Evolutionary conservation across 2,888 invertebrate genomes (phyloP), one percentile per base, ranked within the genome.

Genomic region (Metacarcinus magister): DNA sequence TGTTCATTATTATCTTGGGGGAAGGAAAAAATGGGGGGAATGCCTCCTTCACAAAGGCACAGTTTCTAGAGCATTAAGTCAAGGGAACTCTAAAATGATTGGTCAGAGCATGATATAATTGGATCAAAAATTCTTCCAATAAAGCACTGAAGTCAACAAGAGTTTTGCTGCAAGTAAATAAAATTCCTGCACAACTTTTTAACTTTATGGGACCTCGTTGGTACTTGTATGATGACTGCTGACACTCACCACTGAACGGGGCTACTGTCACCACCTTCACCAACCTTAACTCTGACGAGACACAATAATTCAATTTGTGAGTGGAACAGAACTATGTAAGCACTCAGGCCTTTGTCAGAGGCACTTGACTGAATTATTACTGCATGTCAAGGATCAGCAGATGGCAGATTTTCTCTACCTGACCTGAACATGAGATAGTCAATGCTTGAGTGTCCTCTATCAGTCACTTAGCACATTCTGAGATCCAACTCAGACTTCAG

Each of bases 21-120:
- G 92, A 67, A 46, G 54, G 75, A 46, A 82, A 44, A 82, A 93
- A 75, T 44, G 28, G 92, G 93, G 94, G 94, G 92, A 94, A 93
- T 96, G 94, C 96, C 96, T 96, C 96, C 94, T 92, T 96, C 94
- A 96, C 92, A 96, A 96, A 96, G 96, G 96, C 96, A 96, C 96
- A 94, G 75, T 94, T 94, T 96, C 91, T 94, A 96, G 91, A 92
- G 90, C 95, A 90, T 43, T 89, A 89, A 93, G 90, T 95, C 43
- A 54, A 43, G 67, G 93, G 32, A 93, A 93, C 46, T 93, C 90
- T 46, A 94, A 44, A 93, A 54, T 67, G 39, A 95, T 92, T 95
- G 93, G 67, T 60, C 93, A 93, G n/a, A 82, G 93, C 28, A 75
- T 39, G 3, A 75, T 92, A 19, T 39, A 87, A 67, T 28, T 82